These are phyloP conservation scores for Griposia aprilina DNA, from an alignment of 2,888 invertebrate species.

Conservation along the genomic window DNA sequence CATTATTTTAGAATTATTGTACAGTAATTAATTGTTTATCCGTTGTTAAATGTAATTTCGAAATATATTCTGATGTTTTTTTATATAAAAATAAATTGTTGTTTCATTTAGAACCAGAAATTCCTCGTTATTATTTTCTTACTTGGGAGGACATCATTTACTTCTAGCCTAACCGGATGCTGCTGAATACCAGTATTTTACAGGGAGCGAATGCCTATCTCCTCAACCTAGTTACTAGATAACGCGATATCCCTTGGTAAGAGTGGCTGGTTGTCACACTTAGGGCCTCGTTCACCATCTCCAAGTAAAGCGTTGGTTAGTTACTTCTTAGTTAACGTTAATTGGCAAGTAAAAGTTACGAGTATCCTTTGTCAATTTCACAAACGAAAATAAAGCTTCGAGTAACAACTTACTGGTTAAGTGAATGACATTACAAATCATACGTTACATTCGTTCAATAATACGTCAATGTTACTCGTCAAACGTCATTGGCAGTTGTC, in stretches of 20 bases:
- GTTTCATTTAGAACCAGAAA: slow-evolving; percentile 73
- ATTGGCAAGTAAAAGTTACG: no score
- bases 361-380: no score
- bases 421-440: no score
- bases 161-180: background rate
- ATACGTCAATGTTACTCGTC: no score
- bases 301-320: no score
- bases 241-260: background rate
- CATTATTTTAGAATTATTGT: slow-evolving; percentile 53
- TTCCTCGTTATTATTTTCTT: background rate
- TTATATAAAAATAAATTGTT: slow-evolving; percentile 75
- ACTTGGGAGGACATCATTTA: background rate
- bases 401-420: no score
- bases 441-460: no score
- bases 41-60: slow-evolving; percentile 86
- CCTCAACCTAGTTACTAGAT: background rate
- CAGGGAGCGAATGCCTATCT: background rate
- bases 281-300: no score
- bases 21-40: slow-evolving; percentile 71
- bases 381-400: no score
- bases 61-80: slow-evolving; percentile 90
- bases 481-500: no score
- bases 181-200: background rate
- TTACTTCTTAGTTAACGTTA: no score
- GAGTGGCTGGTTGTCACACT: background rate